Evolutionary conservation across 2,888 invertebrate genomes (phyloP).

Genomic region (Eurytoma californica): DNA sequence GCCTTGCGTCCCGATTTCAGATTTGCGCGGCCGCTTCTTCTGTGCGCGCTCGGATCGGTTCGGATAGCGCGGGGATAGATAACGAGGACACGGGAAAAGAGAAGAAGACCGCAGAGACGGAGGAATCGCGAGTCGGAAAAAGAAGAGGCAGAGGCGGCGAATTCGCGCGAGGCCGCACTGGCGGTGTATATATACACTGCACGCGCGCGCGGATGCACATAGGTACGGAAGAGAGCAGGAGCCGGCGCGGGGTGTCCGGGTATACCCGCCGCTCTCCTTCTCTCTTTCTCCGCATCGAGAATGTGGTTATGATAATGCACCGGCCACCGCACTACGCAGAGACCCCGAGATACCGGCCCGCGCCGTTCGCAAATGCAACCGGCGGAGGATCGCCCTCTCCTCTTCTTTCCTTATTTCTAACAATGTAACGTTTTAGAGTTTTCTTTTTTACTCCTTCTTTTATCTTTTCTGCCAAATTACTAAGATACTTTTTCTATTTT

Average conservation of each 20-base stretch:
- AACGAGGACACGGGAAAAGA: conserved; percentile 20
- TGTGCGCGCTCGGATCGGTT: too few species aligned
- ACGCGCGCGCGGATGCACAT: not conserved
- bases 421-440: not conserved
- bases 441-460: not conserved
- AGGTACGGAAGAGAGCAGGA: conserved; percentile 6
- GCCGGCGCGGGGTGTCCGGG: conserved; percentile 63
- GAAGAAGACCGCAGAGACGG: conserved; percentile 9
- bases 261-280: conserved; percentile 59
- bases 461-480: not conserved
- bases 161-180: not conserved
- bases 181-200: not conserved
- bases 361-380: not conserved
- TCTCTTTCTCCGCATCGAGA: conserved; percentile 66
- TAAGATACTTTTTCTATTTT: too few species aligned
- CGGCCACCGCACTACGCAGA: conserved; percentile 74
- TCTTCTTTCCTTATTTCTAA: not conserved
- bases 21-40: too few species aligned
- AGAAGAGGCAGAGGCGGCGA: conserved; percentile 22
- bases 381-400: not conserved
- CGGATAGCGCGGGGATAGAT: conserved; percentile 5
- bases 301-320: conserved; percentile 74
- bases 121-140: conserved; percentile 13
- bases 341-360: conserved; percentile 54
- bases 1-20: not conserved